phyloP scores from a whole-genome alignment of 2,888 invertebrate species.

The Ectemnius continuus region DNA sequence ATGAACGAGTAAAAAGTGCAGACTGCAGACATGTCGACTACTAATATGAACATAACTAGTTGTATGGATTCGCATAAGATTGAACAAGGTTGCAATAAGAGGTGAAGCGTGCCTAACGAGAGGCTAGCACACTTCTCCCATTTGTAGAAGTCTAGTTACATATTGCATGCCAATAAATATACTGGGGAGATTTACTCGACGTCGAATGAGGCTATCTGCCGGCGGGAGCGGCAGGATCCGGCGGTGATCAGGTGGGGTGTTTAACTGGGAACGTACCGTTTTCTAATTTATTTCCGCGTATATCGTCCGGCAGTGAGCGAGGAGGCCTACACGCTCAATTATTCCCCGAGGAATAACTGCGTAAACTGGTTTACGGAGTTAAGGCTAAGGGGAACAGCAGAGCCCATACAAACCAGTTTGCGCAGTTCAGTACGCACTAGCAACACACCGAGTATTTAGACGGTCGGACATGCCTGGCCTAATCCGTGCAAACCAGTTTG shows the following conservation, averaged over 20 bases:
- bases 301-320: constrained; percentile 35
- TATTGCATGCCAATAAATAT: no score
- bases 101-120: neutral
- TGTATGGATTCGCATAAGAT: no score
- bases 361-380: constrained; percentile 54
- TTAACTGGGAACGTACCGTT: constrained; percentile 27
- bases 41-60: no score
- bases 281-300: constrained; percentile 48
- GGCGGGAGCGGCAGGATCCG: neutral
- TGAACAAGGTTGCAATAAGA: neutral
- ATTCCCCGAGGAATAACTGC: constrained; percentile 50
- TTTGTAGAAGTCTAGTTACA: no score
- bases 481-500: constrained; percentile 52
- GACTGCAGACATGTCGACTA: no score
- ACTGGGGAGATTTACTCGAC: neutral
- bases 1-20: no score
- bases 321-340: constrained; percentile 51
- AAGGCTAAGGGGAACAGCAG: constrained; percentile 38
- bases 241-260: constrained; percentile 16
- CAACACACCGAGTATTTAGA: constrained; percentile 49
- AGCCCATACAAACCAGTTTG: constrained; percentile 53
- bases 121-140: neutral
- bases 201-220: neutral
- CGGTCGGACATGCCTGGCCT: constrained; percentile 52
- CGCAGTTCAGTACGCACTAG: constrained; percentile 51